These are phyloP conservation scores for Euphydryas editha DNA, from an alignment of 2,888 invertebrate species.

Conservation along the genomic window DNA sequence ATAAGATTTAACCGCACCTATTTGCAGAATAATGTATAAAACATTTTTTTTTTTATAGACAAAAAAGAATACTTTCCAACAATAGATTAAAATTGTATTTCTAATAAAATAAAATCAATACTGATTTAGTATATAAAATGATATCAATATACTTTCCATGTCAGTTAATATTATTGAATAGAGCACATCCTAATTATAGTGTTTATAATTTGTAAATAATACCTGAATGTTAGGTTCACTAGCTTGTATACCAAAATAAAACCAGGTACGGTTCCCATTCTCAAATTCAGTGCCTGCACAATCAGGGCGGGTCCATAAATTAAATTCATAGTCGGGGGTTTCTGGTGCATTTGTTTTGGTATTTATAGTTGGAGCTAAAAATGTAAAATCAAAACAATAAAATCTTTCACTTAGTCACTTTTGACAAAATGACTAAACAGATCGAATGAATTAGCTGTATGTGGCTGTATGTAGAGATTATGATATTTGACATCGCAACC, in stretches of 20 bases:
- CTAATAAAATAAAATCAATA: background rate
- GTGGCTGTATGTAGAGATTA: no score
- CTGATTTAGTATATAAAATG: background rate
- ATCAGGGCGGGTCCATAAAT: slow-evolving; percentile 95
- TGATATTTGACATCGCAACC: no score
- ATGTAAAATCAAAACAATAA: background rate
- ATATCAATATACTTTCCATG: background rate
- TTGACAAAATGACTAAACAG: no score
- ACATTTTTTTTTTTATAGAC: no score
- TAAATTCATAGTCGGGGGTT: slow-evolving; percentile 90
- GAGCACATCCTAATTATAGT: no score
- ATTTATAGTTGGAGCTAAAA: slow-evolving; percentile 66
- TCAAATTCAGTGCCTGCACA: slow-evolving; percentile 94
- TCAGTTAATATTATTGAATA: background rate
- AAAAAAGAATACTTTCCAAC: background rate
- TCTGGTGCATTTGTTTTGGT: slow-evolving; percentile 73
- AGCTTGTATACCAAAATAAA: slow-evolving; percentile 92
- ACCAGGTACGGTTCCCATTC: slow-evolving; percentile 96
- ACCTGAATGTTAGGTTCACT: slow-evolving; percentile 82
- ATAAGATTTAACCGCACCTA: slow-evolving; percentile 92
- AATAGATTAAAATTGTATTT: background rate
- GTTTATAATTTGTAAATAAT: slow-evolving; percentile 10
- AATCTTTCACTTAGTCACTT: no score
- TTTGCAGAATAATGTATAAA: no score
- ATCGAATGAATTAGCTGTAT: no score